Evolutionary conservation across 2,113 vertebrate genomes (phyloP).

Genomic region (Boleophthalmus pectinirostris): DNA sequence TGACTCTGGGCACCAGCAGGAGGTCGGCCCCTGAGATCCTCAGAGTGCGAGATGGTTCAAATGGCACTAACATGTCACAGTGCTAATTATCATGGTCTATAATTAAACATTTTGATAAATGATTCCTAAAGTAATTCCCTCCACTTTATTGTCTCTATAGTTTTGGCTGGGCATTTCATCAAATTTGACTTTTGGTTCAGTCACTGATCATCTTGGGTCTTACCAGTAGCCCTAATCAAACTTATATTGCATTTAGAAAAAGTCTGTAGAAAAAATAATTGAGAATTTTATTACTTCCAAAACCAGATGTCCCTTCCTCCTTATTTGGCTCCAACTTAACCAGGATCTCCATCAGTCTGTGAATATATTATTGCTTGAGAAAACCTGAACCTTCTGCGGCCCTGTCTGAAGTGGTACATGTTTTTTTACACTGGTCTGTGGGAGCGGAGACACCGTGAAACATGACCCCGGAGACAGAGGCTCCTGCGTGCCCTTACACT

Average conservation of each 20-base stretch:
- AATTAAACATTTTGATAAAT: too few relatives aligned
- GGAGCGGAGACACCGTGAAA: conserved; percentile 16
- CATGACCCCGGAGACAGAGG: conserved; percentile 2
- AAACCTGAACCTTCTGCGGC: background rate
- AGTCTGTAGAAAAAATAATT: background rate
- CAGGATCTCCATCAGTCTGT: background rate
- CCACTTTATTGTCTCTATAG: too few relatives aligned
- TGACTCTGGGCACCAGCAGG: too few relatives aligned
- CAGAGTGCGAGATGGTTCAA: too few relatives aligned
- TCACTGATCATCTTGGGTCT: too few relatives aligned
- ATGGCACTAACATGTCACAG: too few relatives aligned
- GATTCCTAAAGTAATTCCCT: too few relatives aligned
- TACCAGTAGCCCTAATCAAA: too few relatives aligned
- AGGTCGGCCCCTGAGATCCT: too few relatives aligned
- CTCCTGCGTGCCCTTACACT: conserved; percentile 1
- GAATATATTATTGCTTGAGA: background rate
- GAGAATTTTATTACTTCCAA: background rate
- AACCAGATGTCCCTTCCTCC: background rate
- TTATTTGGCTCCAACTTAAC: background rate
- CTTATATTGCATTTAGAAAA: background rate
- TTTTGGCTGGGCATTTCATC: too few relatives aligned
- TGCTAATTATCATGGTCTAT: too few relatives aligned
- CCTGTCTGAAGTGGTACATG: background rate
- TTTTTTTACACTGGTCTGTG: background rate
- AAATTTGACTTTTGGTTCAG: too few relatives aligned